These are phyloP conservation scores for Exocentrus adspersus DNA, from an alignment of 2,888 invertebrate species.

Conservation along the genomic window DNA sequence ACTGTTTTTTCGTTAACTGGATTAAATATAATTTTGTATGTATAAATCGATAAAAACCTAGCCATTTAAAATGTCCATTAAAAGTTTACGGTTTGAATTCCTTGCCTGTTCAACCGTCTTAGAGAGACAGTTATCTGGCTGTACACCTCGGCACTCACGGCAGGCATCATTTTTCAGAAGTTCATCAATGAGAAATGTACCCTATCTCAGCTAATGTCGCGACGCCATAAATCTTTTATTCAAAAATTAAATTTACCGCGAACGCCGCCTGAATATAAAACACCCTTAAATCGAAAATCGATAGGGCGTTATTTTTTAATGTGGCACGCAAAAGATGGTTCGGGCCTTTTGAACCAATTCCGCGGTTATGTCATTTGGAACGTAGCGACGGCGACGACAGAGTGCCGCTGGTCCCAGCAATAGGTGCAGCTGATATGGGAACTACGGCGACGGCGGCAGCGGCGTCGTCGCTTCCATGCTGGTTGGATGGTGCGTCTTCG, in stretches of 20 bases:
- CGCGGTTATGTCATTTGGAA: not conserved
- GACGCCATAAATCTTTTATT: slow-evolving; percentile 9
- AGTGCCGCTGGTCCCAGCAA: too few relatives aligned
- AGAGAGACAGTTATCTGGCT: not conserved
- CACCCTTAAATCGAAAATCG: slow-evolving; percentile 7
- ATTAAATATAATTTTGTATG: too few relatives aligned
- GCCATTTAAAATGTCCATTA: too few relatives aligned
- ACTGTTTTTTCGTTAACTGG: too few relatives aligned
- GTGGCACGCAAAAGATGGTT: not conserved
- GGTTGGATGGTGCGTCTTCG: too few relatives aligned
- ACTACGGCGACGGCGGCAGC: too few relatives aligned
- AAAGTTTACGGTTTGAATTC: too few relatives aligned
- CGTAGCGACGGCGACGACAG: too few relatives aligned
- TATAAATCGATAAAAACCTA: too few relatives aligned
- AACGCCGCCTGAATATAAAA: not conserved
- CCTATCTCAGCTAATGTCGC: not conserved
- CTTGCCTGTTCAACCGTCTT: too few relatives aligned
- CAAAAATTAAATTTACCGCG: slow-evolving; percentile 11
- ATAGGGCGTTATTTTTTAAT: slow-evolving; percentile 2
- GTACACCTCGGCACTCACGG: not conserved
- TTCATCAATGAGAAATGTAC: slow-evolving; percentile 2
- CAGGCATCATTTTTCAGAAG: not conserved
- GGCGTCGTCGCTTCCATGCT: too few relatives aligned
- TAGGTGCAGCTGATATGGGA: too few relatives aligned
- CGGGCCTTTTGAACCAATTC: not conserved